Evolutionary conservation across 2,888 invertebrate species (phyloP), one percentile per base, ranked within the genome.

Genomic region (Lycocerus yunnanus): DNA sequence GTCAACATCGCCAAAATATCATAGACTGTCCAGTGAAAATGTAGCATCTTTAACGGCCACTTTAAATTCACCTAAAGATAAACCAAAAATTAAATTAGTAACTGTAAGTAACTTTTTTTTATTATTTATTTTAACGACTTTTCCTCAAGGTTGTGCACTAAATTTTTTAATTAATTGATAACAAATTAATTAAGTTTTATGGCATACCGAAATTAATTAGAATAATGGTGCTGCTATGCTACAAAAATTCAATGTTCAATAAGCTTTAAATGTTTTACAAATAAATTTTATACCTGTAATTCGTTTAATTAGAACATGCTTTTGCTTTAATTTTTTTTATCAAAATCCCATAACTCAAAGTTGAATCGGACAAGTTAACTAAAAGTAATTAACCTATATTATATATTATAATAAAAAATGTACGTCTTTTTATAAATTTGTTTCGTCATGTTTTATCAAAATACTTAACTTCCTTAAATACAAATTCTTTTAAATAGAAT

Each of bases 11-110:
- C 66, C 73, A 66, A 69, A 70, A 59, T 65, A 65, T 61, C 43
- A 27, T 24, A 73, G 76, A 68, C 60, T 76, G 68, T 60, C 72
- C 15, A 70, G 15, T 14, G 76, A 76, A 27, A 73, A 59, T 65
- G 73, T 76, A 76, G 68, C 71, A 68, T 71, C 68, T 65, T 58
- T 73, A 20, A 68, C 72, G 27, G 59, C 71, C 68, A 76, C 70
- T 76, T n/a, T 66, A 67, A 76, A 74, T 59, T 63, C 67, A 11
- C 67, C 67, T 71, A 74, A 66, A 59, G 73, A 74, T 71, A 73
- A 68, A 59, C 43, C 71, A 43, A 76, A 76, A 76, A 73, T 20
- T 69, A 71, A 71, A 71, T 58, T 74, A 73, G 65, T 74, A 58
- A 69, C 72, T 15, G 76, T 76, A 74, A 71, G 73, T 69, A 69